Evolutionary conservation across 2,888 invertebrate genomes (phyloP), one percentile per base, ranked within the genome.

Genomic region (Lathronympha strigana): DNA sequence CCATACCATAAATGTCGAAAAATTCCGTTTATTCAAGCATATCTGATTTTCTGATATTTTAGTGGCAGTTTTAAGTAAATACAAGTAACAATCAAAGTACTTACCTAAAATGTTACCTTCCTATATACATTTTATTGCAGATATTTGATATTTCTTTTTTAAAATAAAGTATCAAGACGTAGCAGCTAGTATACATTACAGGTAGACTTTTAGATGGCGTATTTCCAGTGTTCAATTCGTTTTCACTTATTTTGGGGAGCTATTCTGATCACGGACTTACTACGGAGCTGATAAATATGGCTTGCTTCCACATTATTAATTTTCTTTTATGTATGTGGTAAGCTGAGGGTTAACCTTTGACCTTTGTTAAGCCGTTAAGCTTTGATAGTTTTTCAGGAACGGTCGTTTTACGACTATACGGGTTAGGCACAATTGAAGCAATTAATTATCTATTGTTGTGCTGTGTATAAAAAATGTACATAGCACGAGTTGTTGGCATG

Each of bases 261-360:
- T 80, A 89, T 87, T 87, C 84, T 73, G 82, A 81, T 85, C 87
- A 88, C 85, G 84, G 74, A 73, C 64, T 43, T 28, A 53, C 45
- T 47, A 25, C 36, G 53, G 28, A 36, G 53, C 36, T 47, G n/a
- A 50, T 63, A 64, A 64, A 60, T 58, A 53, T 60, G 25, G 45
- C 53, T 63, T 40, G 28, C 55, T 51, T 47, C 51, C 64, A 60
- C 64, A 60, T 64, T 64, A 60, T 60, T 64, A 60, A 38, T 64
- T 60, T 53, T 60, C 53, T 60, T 40, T 21, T 15, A 47, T 33
- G 28, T 28, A 5, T 33, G 40, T 19, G 21, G 17, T 58, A 53
- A 45, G 33, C 36, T 60, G 53, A 28, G 17, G 53, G 51, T n/a
- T 53, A 47, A 60, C 36, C 63, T 31, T 51, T 43, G 51, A 9